Evolutionary conservation across 2,888 invertebrate species (phyloP), one percentile per base, ranked within the genome.

Genomic region (Tenthredo scrophulariae): DNA sequence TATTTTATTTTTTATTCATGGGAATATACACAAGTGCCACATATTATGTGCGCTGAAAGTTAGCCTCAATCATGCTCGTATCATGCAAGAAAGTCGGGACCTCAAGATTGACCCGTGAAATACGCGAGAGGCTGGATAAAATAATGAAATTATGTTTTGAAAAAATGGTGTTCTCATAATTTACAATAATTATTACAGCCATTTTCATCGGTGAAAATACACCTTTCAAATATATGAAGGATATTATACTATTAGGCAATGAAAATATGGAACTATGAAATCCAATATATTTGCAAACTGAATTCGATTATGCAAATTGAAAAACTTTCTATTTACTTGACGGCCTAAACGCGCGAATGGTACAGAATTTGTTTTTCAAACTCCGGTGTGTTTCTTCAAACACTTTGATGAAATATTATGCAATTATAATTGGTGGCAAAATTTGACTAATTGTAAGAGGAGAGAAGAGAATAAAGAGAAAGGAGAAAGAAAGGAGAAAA

Each of bases 221-320:
- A 18, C 15, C 5, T 13, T 29, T 26, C 15, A 7, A 26, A 29
- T 37, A n/a, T n/a, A 33, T 1, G 1, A 37, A 18, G 15, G 15
- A 46, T 65, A 10, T 65, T 29, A 65, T 29, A 65, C 26, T 67
- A 15, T 67, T 6, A 33, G 15, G 26, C 15, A 33, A 33, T 67
- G 18, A 13, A 29, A 67, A 67, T 15, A 18, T 26, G 5, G 33
- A 33, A 10, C 33, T 13, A 26, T 29, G 33, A 29, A 10, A 33
- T 29, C 10, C 7, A 29, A 67, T 10, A 67, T 33, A 33, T 40
- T 74, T 74, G 43, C 74, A 26, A 74, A 43, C 26, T 84, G 26
- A 74, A 40, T 77, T 33, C 43, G 50, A 77, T 54, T 84, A 84
- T 84, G 77, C 77, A 84, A 84, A 84, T 84, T 46, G 18, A 15